Base-by-base conservation (phyloP, 2,113 vertebrate species). In the Axis porcinus region DNA sequence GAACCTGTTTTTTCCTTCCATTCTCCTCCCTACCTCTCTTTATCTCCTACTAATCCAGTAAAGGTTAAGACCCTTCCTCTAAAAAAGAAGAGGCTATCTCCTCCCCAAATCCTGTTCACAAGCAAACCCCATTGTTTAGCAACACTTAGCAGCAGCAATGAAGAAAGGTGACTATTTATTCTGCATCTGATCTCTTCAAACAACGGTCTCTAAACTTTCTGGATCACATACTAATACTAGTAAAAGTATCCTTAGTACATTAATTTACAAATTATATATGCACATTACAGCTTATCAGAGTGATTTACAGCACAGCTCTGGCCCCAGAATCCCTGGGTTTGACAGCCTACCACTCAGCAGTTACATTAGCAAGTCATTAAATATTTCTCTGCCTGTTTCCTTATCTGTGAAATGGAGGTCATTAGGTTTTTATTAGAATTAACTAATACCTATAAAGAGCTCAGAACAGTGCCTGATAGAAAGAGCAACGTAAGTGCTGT, bases 401-500 rank as follows among this genome's bases (percentile, higher is more conserved):
- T 2, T 74, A 81, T 33, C 33, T 92, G 36, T 79, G 43, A 91
- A 91, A 91, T 23, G 40, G 57, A 50, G 40, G 81, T 25, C 50
- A 40, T 55, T 57, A 40, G 7, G 33, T 25, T 92, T 81, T 36
- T 62, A 70, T 47, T 28, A 93, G 45, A 36, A 89, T 54, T 67
- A 52, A 85, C 13, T 60, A 54, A 27, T n/a, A 74, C 12, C 85
- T 14, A 16, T 47, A 86, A 81, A 67, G 67, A 79, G 19, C 25
- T 40, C 52, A 81, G 16, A 40, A 67, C 36, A 62, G 43, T 21
- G 30, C 60, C 19, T 28, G 54, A 55, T 17, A 86, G 45, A 40
- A 50, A 81, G 25, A 78, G 10, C 67, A 45, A n/a, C 0, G 0
- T 14, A 83, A 25, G 8, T 25, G 47, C 28, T 50, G 23, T 55